Conservation (phyloP, 2,113 vertebrate species). For the Ochotona princeps region DNA sequence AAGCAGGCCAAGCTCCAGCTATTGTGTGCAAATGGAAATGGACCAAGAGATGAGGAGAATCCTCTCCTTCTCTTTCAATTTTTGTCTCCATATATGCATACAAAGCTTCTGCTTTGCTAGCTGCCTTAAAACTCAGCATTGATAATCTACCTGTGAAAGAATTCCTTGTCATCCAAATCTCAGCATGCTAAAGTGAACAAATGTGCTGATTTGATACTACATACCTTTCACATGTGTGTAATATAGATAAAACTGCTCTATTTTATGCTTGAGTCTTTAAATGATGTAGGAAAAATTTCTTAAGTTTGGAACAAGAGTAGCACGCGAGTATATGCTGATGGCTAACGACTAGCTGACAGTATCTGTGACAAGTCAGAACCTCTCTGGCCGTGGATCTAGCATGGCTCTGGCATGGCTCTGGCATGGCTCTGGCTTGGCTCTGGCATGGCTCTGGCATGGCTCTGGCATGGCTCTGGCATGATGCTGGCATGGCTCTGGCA, state of each 20-base stretch:
- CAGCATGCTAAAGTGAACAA: not conserved
- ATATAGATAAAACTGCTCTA: not conserved
- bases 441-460: not conserved
- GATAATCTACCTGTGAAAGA: not conserved
- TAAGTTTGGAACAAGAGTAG: not conserved
- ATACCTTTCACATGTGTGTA: not conserved
- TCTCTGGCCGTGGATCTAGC: not conserved
- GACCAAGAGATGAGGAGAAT: no score
- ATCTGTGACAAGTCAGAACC: not conserved
- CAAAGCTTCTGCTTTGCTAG: not conserved
- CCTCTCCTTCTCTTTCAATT: no score
- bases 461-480: not conserved
- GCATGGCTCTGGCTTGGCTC: not conserved
- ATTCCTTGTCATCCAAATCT: constrained; percentile 18
- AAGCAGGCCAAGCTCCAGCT: no score
- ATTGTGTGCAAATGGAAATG: no score
- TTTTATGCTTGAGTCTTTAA: not conserved
- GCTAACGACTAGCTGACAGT: not conserved
- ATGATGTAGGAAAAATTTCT: not conserved
- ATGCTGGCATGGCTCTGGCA: no score
- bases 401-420: not conserved
- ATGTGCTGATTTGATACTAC: not conserved
- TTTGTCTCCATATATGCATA: no score
- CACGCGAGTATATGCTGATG: not conserved
- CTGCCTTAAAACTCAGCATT: not conserved